Percentiles rank a stretch among this genome's conserved stretches.
Conservation (phyloP, 2,888 invertebrate genomes). For the Lasioglossum vierecki region DNA sequence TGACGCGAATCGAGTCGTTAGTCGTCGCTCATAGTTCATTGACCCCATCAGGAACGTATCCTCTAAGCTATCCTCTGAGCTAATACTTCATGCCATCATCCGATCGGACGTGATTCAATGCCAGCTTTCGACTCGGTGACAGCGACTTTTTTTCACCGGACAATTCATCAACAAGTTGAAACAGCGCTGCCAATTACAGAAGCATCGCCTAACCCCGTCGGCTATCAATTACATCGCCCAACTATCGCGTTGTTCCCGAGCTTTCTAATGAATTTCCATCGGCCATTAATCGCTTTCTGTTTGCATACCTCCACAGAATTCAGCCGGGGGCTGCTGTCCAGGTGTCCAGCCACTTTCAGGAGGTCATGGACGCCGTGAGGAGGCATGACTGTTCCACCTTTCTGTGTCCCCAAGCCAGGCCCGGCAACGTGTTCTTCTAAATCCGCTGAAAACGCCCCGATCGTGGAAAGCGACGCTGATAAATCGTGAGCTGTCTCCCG, state of each 20-base stretch:
- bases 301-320: conserved; percentile 84
- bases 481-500: conserved; percentile 36
- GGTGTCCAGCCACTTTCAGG: conserved; percentile 89
- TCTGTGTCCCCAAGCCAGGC: conserved; percentile 84
- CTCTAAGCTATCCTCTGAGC: not conserved
- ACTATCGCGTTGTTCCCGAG: conserved; percentile 5
- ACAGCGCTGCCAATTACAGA: conserved; percentile 6
- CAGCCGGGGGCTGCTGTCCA: conserved; percentile 86
- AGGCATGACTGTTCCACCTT: conserved; percentile 89
- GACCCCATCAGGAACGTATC: not conserved
- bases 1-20: not conserved
- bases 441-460: not conserved
- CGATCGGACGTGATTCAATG: conserved; percentile 1
- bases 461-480: conserved; percentile 37
- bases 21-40: not conserved
- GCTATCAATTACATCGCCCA: conserved; percentile 39
- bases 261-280: conserved; percentile 54
- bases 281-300: conserved; percentile 58
- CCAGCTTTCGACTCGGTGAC: conserved; percentile 20
- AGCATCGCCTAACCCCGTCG: conserved; percentile 24
- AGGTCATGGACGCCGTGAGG: conserved; percentile 90
- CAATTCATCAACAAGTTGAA: not conserved
- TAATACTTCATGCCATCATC: not conserved
- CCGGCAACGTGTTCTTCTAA: conserved; percentile 74
- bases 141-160: no score